Evolutionary conservation across 2,888 invertebrate species (phyloP).

Genomic region (Meghimatium bilineatum): DNA sequence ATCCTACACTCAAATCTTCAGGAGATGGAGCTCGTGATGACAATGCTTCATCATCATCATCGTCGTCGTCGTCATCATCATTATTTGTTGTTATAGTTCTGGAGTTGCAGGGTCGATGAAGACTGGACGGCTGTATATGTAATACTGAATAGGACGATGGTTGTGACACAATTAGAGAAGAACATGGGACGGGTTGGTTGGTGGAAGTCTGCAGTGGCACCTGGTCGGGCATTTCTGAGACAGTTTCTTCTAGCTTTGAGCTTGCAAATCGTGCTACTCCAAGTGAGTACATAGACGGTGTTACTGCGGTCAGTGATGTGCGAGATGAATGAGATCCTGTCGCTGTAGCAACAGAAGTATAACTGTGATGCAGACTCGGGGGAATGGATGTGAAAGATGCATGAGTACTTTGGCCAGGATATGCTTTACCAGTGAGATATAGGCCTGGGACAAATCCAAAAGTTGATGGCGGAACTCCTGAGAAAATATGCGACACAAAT

Average conservation of each 20-base stretch:
- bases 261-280: not conserved
- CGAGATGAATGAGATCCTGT: not conserved
- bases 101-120: constrained; percentile 25
- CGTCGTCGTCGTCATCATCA: constrained; percentile 1
- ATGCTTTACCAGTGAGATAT: constrained; percentile 41
- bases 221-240: not conserved
- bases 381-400: constrained; percentile 42
- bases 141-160: not conserved
- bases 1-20: constrained; percentile 46
- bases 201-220: not conserved
- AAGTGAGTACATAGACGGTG: constrained; percentile 20
- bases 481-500: constrained; percentile 45
- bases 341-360: constrained; percentile 18
- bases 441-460: constrained; percentile 48
- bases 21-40: constrained; percentile 47
- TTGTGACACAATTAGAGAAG: not conserved
- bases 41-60: constrained; percentile 24
- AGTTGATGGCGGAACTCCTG: constrained; percentile 41
- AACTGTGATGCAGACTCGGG: constrained; percentile 29
- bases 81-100: not conserved
- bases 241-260: not conserved
- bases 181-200: not conserved
- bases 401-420: constrained; percentile 39
- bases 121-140: constrained; percentile 13
- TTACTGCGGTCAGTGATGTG: not conserved